Conservation (phyloP, 2,113 vertebrate species). For the Thryonomys swinderianus region DNA sequence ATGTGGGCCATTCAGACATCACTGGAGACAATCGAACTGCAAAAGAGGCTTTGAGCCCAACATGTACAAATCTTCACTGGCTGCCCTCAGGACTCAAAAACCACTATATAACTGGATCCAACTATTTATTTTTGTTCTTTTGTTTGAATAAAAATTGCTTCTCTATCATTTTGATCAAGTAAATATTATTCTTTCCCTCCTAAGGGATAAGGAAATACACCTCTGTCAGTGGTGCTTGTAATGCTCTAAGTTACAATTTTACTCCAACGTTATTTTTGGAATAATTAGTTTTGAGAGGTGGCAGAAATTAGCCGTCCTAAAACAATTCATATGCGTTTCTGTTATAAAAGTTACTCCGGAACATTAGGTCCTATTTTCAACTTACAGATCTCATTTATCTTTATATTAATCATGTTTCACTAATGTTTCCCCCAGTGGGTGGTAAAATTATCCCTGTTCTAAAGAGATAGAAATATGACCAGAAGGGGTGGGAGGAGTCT, state of each 20-base stretch:
- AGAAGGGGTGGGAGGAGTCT: not conserved
- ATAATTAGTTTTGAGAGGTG: not conserved
- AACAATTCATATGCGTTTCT: not conserved
- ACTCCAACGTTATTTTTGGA: not conserved
- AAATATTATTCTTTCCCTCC: not conserved
- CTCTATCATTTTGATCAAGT: not conserved
- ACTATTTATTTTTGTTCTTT: no score
- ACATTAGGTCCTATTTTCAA: not conserved
- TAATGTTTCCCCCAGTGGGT: not conserved
- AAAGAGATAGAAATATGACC: not conserved
- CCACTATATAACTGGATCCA: no score
- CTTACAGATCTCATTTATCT: not conserved
- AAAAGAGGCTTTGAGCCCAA: no score
- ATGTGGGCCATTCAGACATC: no score
- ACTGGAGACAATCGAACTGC: no score
- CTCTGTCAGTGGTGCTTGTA: not conserved
- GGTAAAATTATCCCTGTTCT: not conserved
- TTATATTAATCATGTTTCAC: not conserved
- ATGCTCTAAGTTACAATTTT: not conserved
- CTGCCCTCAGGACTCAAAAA: no score
- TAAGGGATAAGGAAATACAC: not conserved
- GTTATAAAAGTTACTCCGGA: not conserved
- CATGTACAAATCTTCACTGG: no score
- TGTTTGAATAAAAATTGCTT: not conserved
- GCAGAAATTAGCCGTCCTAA: slow-evolving; percentile 5